A percentile compares a stretch with the other conserved stretches of the same genome.
These are phyloP conservation scores for Platichthys stellatus DNA, from an alignment of 2,113 vertebrate species.

Conservation along the genomic window DNA sequence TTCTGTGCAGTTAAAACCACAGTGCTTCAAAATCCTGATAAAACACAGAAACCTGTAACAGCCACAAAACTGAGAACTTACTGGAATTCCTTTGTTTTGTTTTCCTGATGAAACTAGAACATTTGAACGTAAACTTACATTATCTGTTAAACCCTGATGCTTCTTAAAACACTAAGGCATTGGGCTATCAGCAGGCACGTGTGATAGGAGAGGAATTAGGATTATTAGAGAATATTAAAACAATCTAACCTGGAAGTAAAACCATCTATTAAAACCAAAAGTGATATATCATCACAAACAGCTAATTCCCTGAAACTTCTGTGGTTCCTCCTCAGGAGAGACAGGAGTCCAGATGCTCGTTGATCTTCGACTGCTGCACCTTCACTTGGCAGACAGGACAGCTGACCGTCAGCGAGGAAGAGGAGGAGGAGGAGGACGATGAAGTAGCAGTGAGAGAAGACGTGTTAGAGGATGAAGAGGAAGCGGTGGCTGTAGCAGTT, in stretches of 20 bases:
- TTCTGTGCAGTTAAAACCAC: background rate
- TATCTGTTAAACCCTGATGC: background rate
- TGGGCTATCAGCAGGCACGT: background rate
- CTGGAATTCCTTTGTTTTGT: background rate
- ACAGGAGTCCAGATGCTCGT: conserved; percentile 91
- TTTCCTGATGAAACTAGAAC: background rate
- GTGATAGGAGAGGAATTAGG: background rate
- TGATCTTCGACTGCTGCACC: conserved; percentile 87
- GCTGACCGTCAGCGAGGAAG: conserved; percentile 72
- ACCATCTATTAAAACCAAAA: background rate
- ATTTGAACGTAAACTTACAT: background rate
- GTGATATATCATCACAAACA: background rate
- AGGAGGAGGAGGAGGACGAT: conserved; percentile 10
- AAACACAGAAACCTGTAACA: background rate
- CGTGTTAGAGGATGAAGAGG: background rate
- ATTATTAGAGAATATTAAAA: background rate
- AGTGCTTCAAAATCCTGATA: background rate
- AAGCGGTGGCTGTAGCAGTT: background rate
- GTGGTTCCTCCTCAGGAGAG: conserved; percentile 63
- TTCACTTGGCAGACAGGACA: conserved; percentile 89
- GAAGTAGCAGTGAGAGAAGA: background rate
- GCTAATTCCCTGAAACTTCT: background rate
- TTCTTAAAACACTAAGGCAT: background rate
- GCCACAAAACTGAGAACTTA: background rate
- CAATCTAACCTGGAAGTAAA: background rate